Evolutionary conservation across 2,113 vertebrate species (phyloP).

Genomic region (Podarcis raffonei): DNA sequence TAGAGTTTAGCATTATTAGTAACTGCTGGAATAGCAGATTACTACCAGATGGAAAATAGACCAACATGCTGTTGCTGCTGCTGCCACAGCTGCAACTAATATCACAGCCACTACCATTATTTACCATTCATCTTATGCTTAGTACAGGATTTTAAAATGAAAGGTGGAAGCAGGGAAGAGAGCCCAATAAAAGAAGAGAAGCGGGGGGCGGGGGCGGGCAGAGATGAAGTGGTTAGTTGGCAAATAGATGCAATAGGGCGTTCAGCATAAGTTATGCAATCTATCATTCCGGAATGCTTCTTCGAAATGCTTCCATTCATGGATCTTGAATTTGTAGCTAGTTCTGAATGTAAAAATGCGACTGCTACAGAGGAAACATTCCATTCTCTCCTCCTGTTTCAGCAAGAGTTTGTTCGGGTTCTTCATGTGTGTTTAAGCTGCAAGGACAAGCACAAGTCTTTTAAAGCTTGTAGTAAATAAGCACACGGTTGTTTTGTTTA

Average conservation of each 20-base stretch:
- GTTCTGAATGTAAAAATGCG: not conserved
- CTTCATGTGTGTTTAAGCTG: conserved; percentile 47
- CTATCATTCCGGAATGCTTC: not conserved
- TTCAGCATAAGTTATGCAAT: not conserved
- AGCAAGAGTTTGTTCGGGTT: conserved; percentile 33
- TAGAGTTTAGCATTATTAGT: not conserved
- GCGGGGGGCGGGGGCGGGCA: no score
- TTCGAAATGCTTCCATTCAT: conserved; percentile 12
- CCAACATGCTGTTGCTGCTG: not conserved
- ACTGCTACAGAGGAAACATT: conserved; percentile 62
- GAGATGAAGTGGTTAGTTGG: not conserved
- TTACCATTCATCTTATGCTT: not conserved
- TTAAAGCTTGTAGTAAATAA: not conserved
- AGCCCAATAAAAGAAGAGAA: not conserved
- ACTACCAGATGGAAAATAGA: conserved; percentile 38
- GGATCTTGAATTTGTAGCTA: not conserved
- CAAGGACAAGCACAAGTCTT: conserved; percentile 45
- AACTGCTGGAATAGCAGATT: conserved; percentile 28
- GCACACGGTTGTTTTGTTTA: not conserved
- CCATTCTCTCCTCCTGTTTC: conserved; percentile 63
- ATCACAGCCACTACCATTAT: not conserved
- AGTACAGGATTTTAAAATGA: not conserved
- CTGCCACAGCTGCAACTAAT: not conserved
- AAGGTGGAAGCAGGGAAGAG: not conserved
- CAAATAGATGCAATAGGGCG: not conserved